Conservation (phyloP, 2,797 vertebrate genomes). For the Sebastes iracundus region DNA sequence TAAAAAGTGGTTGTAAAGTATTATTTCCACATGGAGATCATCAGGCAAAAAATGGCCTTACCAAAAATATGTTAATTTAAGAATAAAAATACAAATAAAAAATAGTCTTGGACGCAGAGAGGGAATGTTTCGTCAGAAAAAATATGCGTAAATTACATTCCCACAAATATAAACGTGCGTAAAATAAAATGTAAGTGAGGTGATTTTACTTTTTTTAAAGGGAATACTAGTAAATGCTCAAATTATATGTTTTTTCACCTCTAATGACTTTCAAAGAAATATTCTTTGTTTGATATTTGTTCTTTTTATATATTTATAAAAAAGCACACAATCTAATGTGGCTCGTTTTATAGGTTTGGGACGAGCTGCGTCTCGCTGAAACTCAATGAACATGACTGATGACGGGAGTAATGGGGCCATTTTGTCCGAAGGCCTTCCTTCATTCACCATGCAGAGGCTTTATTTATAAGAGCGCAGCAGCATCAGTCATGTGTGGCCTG, state of each 20-base stretch:
- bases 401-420: constrained; percentile 39
- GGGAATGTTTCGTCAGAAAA: neutral
- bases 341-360: too few relatives aligned
- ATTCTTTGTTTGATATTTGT: neutral
- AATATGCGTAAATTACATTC: neutral
- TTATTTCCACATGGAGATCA: neutral
- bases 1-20: neutral
- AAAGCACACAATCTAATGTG: neutral
- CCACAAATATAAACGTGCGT: neutral
- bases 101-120: neutral
- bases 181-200: neutral
- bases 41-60: neutral
- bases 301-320: neutral
- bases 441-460: neutral
- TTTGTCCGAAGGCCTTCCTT: constrained; percentile 52
- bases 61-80: neutral
- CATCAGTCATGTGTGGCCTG: constrained; percentile 57
- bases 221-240: neutral
- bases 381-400: neutral
- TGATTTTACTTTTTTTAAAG: neutral
- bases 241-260: neutral
- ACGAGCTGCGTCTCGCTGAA: neutral
- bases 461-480: constrained; percentile 8
- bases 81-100: neutral
- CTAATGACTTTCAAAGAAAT: neutral